These are phyloP conservation scores for Mesitornis unicolor DNA, from an alignment of 2,113 vertebrate species.

Conservation along the genomic window DNA sequence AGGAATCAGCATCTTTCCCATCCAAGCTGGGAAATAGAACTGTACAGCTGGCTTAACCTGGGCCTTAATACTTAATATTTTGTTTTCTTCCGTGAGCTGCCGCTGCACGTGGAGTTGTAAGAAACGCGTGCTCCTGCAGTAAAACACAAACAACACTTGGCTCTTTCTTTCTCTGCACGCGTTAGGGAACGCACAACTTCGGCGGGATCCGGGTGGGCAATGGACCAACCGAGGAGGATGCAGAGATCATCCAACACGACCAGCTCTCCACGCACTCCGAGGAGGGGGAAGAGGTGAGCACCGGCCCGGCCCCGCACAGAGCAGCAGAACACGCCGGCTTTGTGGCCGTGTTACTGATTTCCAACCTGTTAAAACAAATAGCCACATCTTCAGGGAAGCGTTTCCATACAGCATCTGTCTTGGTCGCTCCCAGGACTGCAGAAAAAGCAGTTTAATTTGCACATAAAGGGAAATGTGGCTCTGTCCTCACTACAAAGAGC, in stretches of 20 bases:
- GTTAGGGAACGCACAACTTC: slow-evolving; percentile 93
- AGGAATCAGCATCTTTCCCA: slow-evolving; percentile 45
- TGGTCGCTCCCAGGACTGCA: neutral
- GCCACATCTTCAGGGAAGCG: neutral
- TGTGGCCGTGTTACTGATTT: neutral
- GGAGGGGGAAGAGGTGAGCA: slow-evolving; percentile 93
- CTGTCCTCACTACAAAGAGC: neutral
- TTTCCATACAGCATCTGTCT: neutral
- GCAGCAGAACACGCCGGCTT: neutral
- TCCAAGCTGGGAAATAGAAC: neutral
- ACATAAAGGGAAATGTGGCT: neutral
- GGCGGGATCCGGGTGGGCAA: slow-evolving; percentile 96
- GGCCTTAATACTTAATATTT: neutral
- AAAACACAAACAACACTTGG: slow-evolving; percentile 65
- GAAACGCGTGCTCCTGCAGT: neutral
- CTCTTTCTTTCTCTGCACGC: slow-evolving; percentile 69
- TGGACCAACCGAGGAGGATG: slow-evolving; percentile 97
- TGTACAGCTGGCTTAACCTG: slow-evolving; percentile 1
- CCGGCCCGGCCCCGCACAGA: neutral
- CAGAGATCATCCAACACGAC: slow-evolving; percentile 97
- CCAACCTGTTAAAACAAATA: neutral
- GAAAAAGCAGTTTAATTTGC: neutral
- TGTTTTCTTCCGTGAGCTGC: slow-evolving; percentile 24
- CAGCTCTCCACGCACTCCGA: slow-evolving; percentile 91
- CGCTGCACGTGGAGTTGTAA: neutral